Evolutionary conservation across 2,797 vertebrate species (phyloP).

Genomic region (Pangasius djambal): DNA sequence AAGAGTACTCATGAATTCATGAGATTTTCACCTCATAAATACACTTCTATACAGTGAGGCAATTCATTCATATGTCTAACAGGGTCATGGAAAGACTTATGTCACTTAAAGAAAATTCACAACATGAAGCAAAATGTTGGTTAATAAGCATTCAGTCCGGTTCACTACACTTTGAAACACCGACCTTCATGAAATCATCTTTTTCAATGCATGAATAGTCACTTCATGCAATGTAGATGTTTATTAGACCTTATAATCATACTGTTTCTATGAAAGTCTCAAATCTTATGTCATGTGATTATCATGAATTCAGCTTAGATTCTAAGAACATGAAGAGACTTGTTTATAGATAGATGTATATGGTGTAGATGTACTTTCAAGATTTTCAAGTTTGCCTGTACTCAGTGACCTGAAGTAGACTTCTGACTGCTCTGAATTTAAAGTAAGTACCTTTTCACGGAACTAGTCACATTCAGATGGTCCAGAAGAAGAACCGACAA

Average conservation of each 20-base stretch:
- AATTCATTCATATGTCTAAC: background rate
- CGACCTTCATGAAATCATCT: constrained; percentile 13
- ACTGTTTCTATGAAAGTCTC: background rate
- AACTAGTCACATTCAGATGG: background rate
- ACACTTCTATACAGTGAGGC: no score
- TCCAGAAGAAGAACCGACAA: background rate
- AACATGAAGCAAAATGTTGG: background rate
- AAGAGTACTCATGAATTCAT: background rate
- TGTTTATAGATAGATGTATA: background rate
- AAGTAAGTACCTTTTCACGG: background rate
- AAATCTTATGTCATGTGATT: background rate
- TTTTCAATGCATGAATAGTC: background rate
- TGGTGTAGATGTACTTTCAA: no score
- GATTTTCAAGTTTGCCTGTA: background rate
- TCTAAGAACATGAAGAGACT: no score
- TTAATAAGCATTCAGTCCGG: background rate
- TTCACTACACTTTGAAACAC: background rate
- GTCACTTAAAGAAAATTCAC: background rate
- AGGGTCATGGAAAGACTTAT: background rate
- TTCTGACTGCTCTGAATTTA: background rate
- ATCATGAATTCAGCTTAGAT: background rate
- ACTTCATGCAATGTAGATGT: no score
- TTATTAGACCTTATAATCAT: background rate
- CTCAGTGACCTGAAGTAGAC: background rate
- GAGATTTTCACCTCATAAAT: background rate